A percentile compares a stretch with the other conserved stretches of the same genome.
Conservation (phyloP, 2,797 vertebrate genomes). For the Syndactyla subalaris region DNA sequence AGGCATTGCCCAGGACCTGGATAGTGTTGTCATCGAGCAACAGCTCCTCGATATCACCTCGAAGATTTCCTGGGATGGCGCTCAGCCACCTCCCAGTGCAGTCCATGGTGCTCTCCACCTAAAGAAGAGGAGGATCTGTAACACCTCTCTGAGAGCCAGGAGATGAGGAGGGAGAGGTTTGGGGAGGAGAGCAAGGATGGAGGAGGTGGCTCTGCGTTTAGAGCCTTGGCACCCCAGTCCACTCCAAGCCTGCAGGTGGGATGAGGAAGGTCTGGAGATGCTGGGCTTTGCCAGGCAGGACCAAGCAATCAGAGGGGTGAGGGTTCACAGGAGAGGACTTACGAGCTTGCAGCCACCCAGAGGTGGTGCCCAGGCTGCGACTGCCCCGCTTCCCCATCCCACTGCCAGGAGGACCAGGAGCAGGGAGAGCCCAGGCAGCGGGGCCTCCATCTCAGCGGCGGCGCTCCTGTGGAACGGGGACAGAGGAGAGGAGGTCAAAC, state of each 20-base stretch:
- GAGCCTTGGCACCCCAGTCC: neutral
- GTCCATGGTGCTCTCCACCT: constrained; percentile 80
- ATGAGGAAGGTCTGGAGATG: neutral
- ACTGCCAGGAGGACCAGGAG: constrained; percentile 64
- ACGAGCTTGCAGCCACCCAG: constrained; percentile 68
- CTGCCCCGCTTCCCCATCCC: constrained; percentile 52
- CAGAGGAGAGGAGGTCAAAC: neutral
- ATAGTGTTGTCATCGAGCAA: constrained; percentile 88
- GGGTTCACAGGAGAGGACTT: constrained; percentile 54
- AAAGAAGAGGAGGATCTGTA: neutral
- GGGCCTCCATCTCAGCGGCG: constrained; percentile 76
- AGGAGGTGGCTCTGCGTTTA: neutral
- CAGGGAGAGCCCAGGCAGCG: constrained; percentile 67
- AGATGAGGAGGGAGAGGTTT: neutral
- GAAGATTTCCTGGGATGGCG: constrained; percentile 79
- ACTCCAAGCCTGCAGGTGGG: neutral
- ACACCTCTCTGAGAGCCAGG: fast-evolving
- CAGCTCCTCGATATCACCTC: constrained; percentile 75
- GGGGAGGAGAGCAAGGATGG: neutral
- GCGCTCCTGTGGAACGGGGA: constrained; percentile 60
- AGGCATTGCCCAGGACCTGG: constrained; percentile 76
- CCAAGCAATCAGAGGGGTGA: neutral
- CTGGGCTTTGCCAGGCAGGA: neutral
- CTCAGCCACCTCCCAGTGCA: constrained; percentile 79
- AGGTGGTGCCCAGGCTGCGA: constrained; percentile 1